phyloP scores from a whole-genome alignment of 2,888 invertebrate species.

The Tanaodytes sp. region DNA sequence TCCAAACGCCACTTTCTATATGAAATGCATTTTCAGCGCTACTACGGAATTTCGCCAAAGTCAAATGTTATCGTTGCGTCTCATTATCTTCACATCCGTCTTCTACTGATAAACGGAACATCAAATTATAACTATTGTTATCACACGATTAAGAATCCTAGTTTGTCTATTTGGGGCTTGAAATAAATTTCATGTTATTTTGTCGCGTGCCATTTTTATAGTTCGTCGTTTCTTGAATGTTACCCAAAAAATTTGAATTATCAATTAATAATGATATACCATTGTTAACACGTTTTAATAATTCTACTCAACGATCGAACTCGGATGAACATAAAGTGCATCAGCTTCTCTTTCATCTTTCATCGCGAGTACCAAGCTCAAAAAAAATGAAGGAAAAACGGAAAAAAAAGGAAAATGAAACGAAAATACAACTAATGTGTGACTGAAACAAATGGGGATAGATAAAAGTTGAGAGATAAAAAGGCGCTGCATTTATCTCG shows the following conservation, averaged over 20 bases:
- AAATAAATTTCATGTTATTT: no score
- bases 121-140: slow-evolving; percentile 42
- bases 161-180: no score
- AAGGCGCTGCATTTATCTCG: slow-evolving; percentile 49
- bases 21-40: slow-evolving; percentile 40
- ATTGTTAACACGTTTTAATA: no score
- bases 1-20: no score
- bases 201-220: no score
- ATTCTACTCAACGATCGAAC: no score
- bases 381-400: slow-evolving; percentile 13
- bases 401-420: slow-evolving; percentile 44
- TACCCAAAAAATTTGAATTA: no score
- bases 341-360: slow-evolving; percentile 33
- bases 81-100: slow-evolving; percentile 43
- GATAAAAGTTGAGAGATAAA: slow-evolving; percentile 46
- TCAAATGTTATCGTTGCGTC: slow-evolving; percentile 40
- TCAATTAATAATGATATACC: no score
- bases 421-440: no score
- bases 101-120: slow-evolving; percentile 29
- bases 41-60: slow-evolving; percentile 29
- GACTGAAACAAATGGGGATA: slow-evolving; percentile 49
- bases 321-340: no score
- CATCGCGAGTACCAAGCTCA: no score
- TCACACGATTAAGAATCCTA: slow-evolving; percentile 13
- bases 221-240: no score